Percentiles rank a stretch among this genome's conserved stretches.
These are phyloP conservation scores for Taeniopygia guttata DNA, from an alignment of 2,797 vertebrate species.

Conservation along the genomic window DNA sequence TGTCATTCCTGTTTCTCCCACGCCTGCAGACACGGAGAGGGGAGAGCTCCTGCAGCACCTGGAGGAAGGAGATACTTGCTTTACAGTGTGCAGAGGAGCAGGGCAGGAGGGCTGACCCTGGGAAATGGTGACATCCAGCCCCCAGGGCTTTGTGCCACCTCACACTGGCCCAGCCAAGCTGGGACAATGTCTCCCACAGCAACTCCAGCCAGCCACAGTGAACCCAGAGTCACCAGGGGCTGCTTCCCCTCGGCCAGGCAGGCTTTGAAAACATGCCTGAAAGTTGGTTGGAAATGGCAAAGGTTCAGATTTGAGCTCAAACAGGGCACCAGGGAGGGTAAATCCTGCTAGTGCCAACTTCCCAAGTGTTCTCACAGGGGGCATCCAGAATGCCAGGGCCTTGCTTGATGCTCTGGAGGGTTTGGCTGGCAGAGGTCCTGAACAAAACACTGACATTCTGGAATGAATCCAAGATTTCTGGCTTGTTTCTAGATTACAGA, in stretches of 20 bases:
- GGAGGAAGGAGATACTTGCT: neutral
- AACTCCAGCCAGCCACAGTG: neutral
- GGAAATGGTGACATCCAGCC: neutral
- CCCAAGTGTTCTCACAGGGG: neutral
- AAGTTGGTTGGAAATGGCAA: neutral
- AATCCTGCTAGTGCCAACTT: neutral
- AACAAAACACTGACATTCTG: neutral
- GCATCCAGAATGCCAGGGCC: neutral
- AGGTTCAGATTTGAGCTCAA: neutral
- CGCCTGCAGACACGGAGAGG: neutral
- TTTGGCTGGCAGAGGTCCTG: neutral
- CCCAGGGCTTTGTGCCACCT: neutral
- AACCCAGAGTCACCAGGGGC: neutral
- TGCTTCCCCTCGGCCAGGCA: neutral
- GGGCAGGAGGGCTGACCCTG: neutral
- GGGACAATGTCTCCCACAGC: neutral
- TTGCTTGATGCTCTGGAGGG: neutral
- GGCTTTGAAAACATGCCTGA: neutral
- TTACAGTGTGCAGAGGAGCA: neutral
- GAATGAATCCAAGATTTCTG: neutral
- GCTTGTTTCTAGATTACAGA: neutral
- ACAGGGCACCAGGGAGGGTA: neutral
- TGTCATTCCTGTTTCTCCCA: neutral
- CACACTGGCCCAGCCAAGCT: neutral
- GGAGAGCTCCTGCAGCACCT: slow-evolving; percentile 16